phyloP scores from a whole-genome alignment of 2,797 vertebrate species.

The Buceros bicornis region DNA sequence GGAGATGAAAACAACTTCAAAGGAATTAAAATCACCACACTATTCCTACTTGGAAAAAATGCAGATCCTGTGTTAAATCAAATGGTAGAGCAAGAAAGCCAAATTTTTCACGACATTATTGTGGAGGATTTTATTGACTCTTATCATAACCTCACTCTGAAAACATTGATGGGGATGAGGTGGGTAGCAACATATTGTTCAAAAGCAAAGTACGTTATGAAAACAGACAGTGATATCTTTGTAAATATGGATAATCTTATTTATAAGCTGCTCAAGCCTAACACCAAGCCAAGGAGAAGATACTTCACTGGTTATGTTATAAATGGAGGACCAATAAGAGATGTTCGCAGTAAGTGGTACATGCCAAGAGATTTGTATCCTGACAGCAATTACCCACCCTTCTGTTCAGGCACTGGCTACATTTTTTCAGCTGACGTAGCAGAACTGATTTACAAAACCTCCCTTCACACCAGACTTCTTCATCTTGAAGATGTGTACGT shows the following conservation, averaged over 20 bases:
- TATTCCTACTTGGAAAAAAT: conserved; percentile 94
- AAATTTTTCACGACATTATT: conserved; percentile 97
- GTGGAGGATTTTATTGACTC: conserved; percentile 98
- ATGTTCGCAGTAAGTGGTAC: conserved; percentile 98
- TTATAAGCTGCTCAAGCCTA: conserved; percentile 95
- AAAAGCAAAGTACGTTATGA: conserved; percentile 95
- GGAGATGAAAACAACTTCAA: conserved; percentile 93
- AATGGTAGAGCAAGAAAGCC: conserved; percentile 99
- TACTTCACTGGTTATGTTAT: conserved; percentile 98
- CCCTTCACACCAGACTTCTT: conserved; percentile 94
- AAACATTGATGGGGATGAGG: conserved; percentile 98
- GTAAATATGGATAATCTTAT: conserved; percentile 99
- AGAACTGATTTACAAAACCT: conserved; percentile 96
- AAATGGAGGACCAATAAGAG: conserved; percentile 94
- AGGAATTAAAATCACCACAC: conserved; percentile 90
- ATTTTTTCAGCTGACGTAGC: conserved; percentile 97
- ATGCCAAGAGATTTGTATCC: conserved; percentile 97
- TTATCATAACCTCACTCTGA: conserved; percentile 97
- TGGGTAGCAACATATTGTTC: conserved; percentile 96
- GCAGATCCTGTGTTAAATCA: conserved; percentile 92
- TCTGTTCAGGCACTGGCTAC: conserved; percentile 97
- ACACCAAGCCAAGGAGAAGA: conserved; percentile 92
- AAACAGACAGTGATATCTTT: conserved; percentile 99
- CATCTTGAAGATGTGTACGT: conserved; percentile 98
- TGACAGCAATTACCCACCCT: conserved; percentile 95